Evolutionary conservation across 2,888 invertebrate genomes (phyloP).

Genomic region (Torymus texanus): DNA sequence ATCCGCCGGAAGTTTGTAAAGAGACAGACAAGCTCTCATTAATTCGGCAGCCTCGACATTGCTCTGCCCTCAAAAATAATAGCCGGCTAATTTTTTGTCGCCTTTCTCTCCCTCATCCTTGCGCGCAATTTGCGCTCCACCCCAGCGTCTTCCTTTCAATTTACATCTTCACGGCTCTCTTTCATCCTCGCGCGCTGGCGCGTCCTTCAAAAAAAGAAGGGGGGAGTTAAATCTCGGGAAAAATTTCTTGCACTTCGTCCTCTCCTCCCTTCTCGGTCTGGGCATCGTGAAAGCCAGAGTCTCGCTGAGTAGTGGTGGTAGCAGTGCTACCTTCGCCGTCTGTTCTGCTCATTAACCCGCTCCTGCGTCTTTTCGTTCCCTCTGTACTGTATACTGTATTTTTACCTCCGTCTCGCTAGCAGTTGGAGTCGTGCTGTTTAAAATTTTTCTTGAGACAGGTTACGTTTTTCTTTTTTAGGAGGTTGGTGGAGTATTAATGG

Average conservation of each 20-base stretch:
- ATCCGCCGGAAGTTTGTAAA: constrained; percentile 22
- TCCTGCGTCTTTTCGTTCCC: constrained; percentile 8
- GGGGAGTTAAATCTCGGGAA: constrained; percentile 46
- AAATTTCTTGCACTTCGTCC: constrained; percentile 37
- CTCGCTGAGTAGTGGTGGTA: too few relatives aligned
- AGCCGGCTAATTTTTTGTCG: constrained; percentile 54
- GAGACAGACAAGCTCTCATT: constrained; percentile 44
- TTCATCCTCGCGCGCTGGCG: constrained; percentile 23
- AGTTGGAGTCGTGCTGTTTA: too few relatives aligned
- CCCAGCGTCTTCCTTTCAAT: constrained; percentile 52
- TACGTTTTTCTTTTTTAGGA: too few relatives aligned
- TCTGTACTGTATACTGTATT: background rate
- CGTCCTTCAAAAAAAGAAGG: constrained; percentile 39
- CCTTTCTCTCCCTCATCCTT: background rate
- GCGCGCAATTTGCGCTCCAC: constrained; percentile 21
- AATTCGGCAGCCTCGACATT: constrained; percentile 27
- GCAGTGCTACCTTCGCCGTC: constrained; percentile 13
- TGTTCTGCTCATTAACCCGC: constrained; percentile 33
- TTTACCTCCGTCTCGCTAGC: background rate
- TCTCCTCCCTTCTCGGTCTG: background rate
- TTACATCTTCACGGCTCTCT: constrained; percentile 51
- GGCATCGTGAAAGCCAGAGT: background rate
- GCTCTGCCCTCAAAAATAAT: constrained; percentile 49
- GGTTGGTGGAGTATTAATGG: too few relatives aligned
- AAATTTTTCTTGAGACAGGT: too few relatives aligned